Base-by-base conservation (phyloP, 1,140 invertebrate species). In the Hycleus phaleratus region DNA sequence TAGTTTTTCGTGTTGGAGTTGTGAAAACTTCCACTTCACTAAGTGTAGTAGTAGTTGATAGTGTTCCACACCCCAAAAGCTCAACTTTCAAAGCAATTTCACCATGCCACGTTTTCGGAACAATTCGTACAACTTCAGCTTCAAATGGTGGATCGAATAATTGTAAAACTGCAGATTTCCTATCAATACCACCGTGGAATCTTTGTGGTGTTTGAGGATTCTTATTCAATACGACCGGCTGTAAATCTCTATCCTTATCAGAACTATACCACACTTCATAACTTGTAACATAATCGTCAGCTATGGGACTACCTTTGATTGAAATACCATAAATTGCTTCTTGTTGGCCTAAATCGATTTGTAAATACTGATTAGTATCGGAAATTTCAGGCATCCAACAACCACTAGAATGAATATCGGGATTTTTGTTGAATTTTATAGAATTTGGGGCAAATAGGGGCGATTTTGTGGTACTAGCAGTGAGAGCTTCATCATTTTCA, bases 71-170 rank as follows among this genome's bases (percentile, higher is more conserved):
- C 32, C 89, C 88, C 26, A 92, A 76, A 1, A 92, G 64, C 66
- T 93, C 90, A 18, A 89, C 71, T 50, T 83, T 78, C 56, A 93
- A 73, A 0, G 87, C 79, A 42, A 91, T 88, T 6, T 79, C 82
- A 3, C 81, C 80, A 64, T 89, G 80, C 89, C 90, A 94, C 2
- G 86, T 84, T 3, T 83, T 69, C 0, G 91, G 90, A 52, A 80
- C 77, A 32, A 93, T 78, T 46, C 85, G 78, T 1, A 93, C 60
- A 26, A 83, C 79, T 61, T 81, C 82, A 0, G 90, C 86, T 71
- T 90, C 86, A 43, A 93, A 78, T 10, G 87, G 86, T 25, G 73
- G 70, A 38, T 81, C 69, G 42, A 89, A 88, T 51, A 86, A 79
- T 60, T 88, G 81, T 58, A 80, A 74, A 1, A 83, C 74, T 0